Evolutionary conservation across 2,888 invertebrate species (phyloP), one percentile per base, ranked within the genome.

Genomic region (Papilio elwesi): DNA sequence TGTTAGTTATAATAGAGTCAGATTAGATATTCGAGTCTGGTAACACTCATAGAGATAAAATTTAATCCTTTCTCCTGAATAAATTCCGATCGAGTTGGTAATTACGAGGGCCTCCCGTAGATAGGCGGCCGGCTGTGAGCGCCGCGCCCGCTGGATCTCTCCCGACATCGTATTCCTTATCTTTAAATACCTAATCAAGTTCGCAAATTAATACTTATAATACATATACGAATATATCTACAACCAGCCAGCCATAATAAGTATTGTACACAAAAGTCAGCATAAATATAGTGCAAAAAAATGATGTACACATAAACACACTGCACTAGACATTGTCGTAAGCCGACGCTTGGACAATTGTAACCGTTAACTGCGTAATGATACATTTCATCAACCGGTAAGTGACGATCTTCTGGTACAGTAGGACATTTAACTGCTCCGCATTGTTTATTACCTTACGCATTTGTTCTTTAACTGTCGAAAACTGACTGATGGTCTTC

Each of bases 51-150:
- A 57, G 36, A 65, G 53, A 70, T 48, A 47, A 52, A 59, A n/a
- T 48, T 55, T 64, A 70, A 70, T 70, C 70, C 53, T 64, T 36
- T 47, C 15, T 36, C 10, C 26, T 8, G 70, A 64, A 70, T 70
- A 64, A 70, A 26, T 64, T 70, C 48, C 64, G 13, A 36, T 53
- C 36, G 64, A 70, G 55, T 64, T 26, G 48, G 11, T 48, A 43
- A 55, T 53, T 65, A 49, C 70, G 48, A 70, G 48, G 48, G 48
- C 55, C n/a, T 15, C 6, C 66, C 13, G 26, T 12, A 51, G 65
- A 65, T 65, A 64, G 48, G 51, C 65, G 65, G 10, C 8, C n/a
- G 36, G 26, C 51, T 16, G 16, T 9, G 10, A 9, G 55, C 26
- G 26, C 12, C 36, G 36, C 16, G 26, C 48, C 36, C 16, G 8